Percentiles rank a stretch among this genome's conserved stretches.
Conservation (phyloP, 1,140 invertebrate species). For the Argopecten irradians region DNA sequence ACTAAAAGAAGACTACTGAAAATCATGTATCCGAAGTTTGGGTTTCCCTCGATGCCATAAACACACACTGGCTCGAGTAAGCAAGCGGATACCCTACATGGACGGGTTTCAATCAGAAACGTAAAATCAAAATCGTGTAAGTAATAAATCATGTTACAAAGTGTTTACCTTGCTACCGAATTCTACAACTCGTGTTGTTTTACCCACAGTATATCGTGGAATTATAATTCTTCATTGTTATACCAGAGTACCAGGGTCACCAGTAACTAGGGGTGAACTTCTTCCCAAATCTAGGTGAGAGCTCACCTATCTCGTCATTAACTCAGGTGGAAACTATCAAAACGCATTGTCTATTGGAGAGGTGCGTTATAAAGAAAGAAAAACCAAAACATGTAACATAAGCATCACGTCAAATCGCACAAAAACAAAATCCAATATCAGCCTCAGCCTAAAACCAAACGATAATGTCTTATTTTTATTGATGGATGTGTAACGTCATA, state of each 20-base stretch:
- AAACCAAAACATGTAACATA: slow-evolving; percentile 16
- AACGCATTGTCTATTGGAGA: background rate
- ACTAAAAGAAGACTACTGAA: background rate
- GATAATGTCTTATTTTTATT: background rate
- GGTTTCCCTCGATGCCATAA: background rate
- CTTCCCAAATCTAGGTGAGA: background rate
- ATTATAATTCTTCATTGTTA: background rate
- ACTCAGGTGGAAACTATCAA: slow-evolving; percentile 21
- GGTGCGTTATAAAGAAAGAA: slow-evolving; percentile 10
- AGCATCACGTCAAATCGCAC: background rate
- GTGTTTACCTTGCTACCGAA: background rate
- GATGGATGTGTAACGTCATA: background rate
- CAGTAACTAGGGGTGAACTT: background rate
- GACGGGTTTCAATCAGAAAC: background rate
- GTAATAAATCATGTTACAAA: slow-evolving; percentile 1
- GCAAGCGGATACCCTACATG: background rate
- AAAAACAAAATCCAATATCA: background rate
- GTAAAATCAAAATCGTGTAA: background rate
- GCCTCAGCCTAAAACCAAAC: background rate
- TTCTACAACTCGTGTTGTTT: background rate
- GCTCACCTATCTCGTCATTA: slow-evolving; percentile 20
- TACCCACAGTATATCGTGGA: background rate
- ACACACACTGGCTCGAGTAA: background rate
- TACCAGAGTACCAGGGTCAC: background rate
- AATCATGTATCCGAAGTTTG: background rate